A percentile compares a stretch with the other conserved stretches of the same genome.
Conservation (phyloP, 2,888 invertebrate genomes). For the Craniophora ligustri region DNA sequence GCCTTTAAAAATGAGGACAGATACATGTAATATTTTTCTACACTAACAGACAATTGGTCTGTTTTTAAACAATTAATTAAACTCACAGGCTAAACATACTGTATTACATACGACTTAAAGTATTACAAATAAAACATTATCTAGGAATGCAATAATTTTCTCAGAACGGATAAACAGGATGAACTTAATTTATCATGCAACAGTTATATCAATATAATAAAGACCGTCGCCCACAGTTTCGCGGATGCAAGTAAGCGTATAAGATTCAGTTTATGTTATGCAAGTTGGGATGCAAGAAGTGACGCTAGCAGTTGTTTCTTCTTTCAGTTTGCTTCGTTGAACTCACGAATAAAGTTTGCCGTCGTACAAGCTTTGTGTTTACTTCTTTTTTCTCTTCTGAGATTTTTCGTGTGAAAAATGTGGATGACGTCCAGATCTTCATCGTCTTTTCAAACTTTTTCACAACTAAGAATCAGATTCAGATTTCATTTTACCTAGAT, state of each 20-base stretch:
- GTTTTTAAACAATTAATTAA: too few species aligned
- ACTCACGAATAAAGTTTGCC: slow-evolving; percentile 23
- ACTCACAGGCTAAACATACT: too few species aligned
- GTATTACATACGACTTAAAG: too few species aligned
- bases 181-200: slow-evolving; percentile 31
- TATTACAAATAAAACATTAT: too few species aligned
- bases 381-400: slow-evolving; percentile 5
- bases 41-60: too few species aligned
- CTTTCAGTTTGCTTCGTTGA: slow-evolving; percentile 25
- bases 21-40: too few species aligned
- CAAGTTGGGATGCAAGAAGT: slow-evolving; percentile 29
- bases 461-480: too few species aligned
- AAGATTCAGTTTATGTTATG: slow-evolving; percentile 26
- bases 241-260: slow-evolving; percentile 17
- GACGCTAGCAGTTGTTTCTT: slow-evolving; percentile 29
- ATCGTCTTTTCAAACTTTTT: too few species aligned
- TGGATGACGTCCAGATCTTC: not conserved
- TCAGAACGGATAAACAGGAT: slow-evolving; percentile 13
- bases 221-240: slow-evolving; percentile 27
- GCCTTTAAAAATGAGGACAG: too few species aligned
- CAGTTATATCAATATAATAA: slow-evolving; percentile 26
- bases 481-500: too few species aligned
- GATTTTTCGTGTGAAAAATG: slow-evolving; percentile 4
- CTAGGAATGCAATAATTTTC: too few species aligned
- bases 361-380: slow-evolving; percentile 1